A percentile compares a stretch with the other conserved stretches of the same genome.
These are phyloP conservation scores for Catocala sponsa DNA, from an alignment of 2,888 invertebrate genomes.

Conservation along the genomic window DNA sequence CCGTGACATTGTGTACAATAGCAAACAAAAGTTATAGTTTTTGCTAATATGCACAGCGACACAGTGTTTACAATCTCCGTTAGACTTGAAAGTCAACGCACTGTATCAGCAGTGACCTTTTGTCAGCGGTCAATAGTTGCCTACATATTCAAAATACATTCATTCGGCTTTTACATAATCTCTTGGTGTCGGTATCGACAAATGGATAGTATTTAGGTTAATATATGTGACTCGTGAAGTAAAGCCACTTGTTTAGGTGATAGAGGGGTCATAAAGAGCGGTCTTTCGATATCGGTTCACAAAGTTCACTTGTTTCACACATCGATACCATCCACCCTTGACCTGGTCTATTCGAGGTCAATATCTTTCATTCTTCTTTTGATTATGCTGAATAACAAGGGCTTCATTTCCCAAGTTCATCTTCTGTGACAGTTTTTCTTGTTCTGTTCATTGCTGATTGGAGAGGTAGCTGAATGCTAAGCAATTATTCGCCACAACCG, in stretches of 20 bases:
- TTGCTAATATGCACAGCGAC: slow-evolving; percentile 26
- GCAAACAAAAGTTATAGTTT: slow-evolving; percentile 17
- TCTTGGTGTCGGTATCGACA: slow-evolving; percentile 28
- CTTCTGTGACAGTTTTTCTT: slow-evolving; percentile 40
- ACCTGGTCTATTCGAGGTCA: slow-evolving; percentile 51
- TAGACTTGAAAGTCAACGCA: slow-evolving; percentile 52
- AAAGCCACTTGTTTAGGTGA: slow-evolving; percentile 13
- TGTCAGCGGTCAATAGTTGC: slow-evolving; percentile 31
- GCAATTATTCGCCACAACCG: slow-evolving; percentile 13
- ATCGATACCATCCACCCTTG: slow-evolving; percentile 47
- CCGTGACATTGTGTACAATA: slow-evolving; percentile 22
- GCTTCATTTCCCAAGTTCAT: slow-evolving; percentile 27
- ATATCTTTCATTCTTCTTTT: slow-evolving; percentile 52
- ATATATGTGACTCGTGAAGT: slow-evolving; percentile 18
- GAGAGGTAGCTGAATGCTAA: not conserved
- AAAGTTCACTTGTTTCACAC: slow-evolving; percentile 42
- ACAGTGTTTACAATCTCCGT: slow-evolving; percentile 39
- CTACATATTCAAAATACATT: slow-evolving; percentile 12
- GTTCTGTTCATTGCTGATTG: slow-evolving; percentile 17
- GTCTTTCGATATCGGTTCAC: slow-evolving; percentile 31
- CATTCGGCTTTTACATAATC: slow-evolving; percentile 41
- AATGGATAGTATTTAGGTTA: slow-evolving; percentile 35
- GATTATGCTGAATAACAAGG: slow-evolving; percentile 20
- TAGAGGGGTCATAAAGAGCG: slow-evolving; percentile 29
- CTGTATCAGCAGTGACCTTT: slow-evolving; percentile 52